Conservation (phyloP, 2,113 vertebrate genomes). For the Dipodomys stephensi region DNA sequence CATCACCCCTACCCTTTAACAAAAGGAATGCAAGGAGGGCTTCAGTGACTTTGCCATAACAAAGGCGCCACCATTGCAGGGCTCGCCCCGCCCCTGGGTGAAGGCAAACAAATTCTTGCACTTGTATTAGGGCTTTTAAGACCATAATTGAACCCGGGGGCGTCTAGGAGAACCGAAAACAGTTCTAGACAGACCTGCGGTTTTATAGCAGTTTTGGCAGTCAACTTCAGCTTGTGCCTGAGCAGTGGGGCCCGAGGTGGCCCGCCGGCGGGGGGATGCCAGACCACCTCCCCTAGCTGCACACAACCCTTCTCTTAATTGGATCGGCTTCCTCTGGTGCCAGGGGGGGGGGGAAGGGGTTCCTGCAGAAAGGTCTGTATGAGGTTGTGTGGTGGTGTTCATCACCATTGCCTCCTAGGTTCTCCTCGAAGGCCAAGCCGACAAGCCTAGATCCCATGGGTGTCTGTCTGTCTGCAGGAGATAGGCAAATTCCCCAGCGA, state of each 20-base stretch:
- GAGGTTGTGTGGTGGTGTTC: constrained; percentile 8
- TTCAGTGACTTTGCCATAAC: constrained; percentile 91
- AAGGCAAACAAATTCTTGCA: constrained; percentile 96
- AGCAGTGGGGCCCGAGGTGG: constrained; percentile 88
- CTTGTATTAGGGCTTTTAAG: constrained; percentile 94
- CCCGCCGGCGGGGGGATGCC: constrained; percentile 87
- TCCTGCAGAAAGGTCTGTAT: constrained; percentile 79
- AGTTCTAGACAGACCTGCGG: constrained; percentile 93
- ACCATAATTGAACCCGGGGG: constrained; percentile 94
- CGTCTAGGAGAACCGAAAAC: constrained; percentile 92
- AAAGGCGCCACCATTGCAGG: constrained; percentile 90
- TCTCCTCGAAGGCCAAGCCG: constrained; percentile 19
- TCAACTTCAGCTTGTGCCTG: constrained; percentile 91
- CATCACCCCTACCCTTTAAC: constrained; percentile 74
- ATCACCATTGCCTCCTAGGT: background rate
- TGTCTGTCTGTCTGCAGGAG: constrained; percentile 77
- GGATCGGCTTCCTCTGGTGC: constrained; percentile 75
- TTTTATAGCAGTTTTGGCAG: constrained; percentile 95
- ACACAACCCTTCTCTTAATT: constrained; percentile 76
- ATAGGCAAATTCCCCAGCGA: constrained; percentile 76
- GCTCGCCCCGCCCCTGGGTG: constrained; percentile 93
- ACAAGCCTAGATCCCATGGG: constrained; percentile 51
- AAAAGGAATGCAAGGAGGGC: constrained; percentile 86
- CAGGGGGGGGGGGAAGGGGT: constrained; percentile 64
- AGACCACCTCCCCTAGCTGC: constrained; percentile 87